Evolutionary conservation across 2,888 invertebrate genomes (phyloP).

Genomic region (Priocnemis perturbator): DNA sequence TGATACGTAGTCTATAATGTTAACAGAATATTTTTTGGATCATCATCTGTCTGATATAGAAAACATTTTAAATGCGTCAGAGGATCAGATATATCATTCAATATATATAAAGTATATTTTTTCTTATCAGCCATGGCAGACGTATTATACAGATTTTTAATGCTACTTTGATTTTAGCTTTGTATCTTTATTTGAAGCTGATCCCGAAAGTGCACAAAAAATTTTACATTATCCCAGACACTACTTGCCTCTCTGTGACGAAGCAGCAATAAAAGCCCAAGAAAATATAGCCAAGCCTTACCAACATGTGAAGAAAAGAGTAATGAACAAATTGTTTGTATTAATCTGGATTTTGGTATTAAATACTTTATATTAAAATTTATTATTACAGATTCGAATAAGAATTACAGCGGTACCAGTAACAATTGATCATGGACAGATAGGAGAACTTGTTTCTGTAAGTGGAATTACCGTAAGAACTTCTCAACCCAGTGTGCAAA

Average conservation of each 20-base stretch:
- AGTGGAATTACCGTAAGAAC: slow-evolving; percentile 87
- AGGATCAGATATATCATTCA: slow-evolving; percentile 80
- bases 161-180: slow-evolving; percentile 77
- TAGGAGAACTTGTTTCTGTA: slow-evolving; percentile 68
- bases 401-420: slow-evolving; percentile 74
- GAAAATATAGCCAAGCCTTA: slow-evolving; percentile 75
- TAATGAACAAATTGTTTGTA: slow-evolving; percentile 70
- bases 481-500: slow-evolving; percentile 85
- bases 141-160: background rate
- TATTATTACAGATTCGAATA: slow-evolving; percentile 58
- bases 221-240: slow-evolving; percentile 81
- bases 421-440: slow-evolving; percentile 78
- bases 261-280: slow-evolving; percentile 80
- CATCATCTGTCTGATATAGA: slow-evolving; percentile 80
- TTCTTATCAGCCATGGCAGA: slow-evolving; percentile 1
- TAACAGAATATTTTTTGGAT: slow-evolving; percentile 78
- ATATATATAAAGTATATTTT: slow-evolving; percentile 84
- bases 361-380: slow-evolving; percentile 7
- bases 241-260: slow-evolving; percentile 81
- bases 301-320: slow-evolving; percentile 78
- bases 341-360: background rate
- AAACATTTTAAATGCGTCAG: slow-evolving; percentile 79
- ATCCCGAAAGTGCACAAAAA: slow-evolving; percentile 81
- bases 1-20: slow-evolving; percentile 42
- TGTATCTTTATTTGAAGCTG: slow-evolving; percentile 82